Conservation (phyloP, 2,888 invertebrate genomes). For the Spodoptera exigua region DNA sequence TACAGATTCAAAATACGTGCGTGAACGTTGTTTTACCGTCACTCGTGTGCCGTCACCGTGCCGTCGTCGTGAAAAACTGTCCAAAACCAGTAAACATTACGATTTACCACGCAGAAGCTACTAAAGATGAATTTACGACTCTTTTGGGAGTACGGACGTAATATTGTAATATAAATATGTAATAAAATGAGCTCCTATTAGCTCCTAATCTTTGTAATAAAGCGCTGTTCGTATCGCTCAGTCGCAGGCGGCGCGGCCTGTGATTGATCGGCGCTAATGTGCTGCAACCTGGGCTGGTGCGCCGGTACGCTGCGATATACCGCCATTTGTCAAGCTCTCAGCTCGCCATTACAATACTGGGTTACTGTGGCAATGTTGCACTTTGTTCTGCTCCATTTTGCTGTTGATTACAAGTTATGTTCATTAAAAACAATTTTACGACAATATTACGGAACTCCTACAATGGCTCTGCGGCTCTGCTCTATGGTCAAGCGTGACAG, state of each 20-base stretch:
- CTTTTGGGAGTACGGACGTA: too few species aligned
- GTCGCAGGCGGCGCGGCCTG: constrained; percentile 63
- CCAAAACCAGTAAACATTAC: too few species aligned
- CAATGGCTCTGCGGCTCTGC: too few species aligned
- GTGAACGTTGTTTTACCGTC: too few species aligned
- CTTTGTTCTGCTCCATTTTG: background rate
- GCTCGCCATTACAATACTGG: constrained; percentile 29
- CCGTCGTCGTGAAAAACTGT: too few species aligned
- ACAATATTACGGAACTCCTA: background rate
- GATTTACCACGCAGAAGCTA: too few species aligned
- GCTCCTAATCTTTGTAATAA: constrained; percentile 18
- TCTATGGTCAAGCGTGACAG: too few species aligned
- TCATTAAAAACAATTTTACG: background rate
- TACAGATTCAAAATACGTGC: too few species aligned
- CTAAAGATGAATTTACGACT: too few species aligned
- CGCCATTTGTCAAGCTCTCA: constrained; percentile 40
- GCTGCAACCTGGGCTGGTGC: constrained; percentile 20
- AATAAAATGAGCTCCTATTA: constrained; percentile 31
- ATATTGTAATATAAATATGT: background rate
- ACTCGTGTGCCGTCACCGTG: too few species aligned
- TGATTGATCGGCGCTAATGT: constrained; percentile 74
- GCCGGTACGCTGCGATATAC: constrained; percentile 16
- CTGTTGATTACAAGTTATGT: constrained; percentile 1
- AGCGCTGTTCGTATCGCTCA: constrained; percentile 52
- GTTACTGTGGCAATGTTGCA: constrained; percentile 25